Conservation (phyloP, 2,113 vertebrate species). For the Sterrhoptilus dennistouni region DNA sequence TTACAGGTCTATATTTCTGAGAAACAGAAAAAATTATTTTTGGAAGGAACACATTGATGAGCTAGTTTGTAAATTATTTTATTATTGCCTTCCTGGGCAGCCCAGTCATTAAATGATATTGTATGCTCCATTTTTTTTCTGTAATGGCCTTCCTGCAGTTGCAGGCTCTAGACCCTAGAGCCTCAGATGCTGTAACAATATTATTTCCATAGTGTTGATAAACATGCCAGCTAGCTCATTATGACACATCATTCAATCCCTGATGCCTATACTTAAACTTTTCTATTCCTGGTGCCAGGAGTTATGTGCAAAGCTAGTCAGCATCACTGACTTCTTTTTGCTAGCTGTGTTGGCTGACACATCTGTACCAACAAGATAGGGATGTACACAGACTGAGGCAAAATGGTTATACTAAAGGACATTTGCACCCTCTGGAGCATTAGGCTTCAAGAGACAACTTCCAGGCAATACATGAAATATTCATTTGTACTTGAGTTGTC, state of each 20-base stretch:
- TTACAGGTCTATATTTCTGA: not conserved
- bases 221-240: not conserved
- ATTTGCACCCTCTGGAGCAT: not conserved
- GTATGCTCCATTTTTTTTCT: not conserved
- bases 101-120: not conserved
- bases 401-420: not conserved
- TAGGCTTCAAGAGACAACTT: not conserved
- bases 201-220: not conserved
- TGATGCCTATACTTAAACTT: not conserved
- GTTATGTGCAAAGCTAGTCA: not conserved
- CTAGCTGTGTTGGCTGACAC: not conserved
- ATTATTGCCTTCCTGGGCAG: not conserved
- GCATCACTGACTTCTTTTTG: not conserved
- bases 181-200: not conserved
- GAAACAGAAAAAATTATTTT: not conserved
- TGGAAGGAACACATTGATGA: not conserved
- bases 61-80: slow-evolving; percentile 1
- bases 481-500: not conserved
- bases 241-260: not conserved
- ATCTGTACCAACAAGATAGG: not conserved
- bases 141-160: not conserved
- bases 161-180: not conserved
- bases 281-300: not conserved
- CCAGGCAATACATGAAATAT: not conserved
- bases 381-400: not conserved